These are phyloP conservation scores for Tribolium freemani DNA, from an alignment of 2,888 invertebrate species.

Conservation along the genomic window DNA sequence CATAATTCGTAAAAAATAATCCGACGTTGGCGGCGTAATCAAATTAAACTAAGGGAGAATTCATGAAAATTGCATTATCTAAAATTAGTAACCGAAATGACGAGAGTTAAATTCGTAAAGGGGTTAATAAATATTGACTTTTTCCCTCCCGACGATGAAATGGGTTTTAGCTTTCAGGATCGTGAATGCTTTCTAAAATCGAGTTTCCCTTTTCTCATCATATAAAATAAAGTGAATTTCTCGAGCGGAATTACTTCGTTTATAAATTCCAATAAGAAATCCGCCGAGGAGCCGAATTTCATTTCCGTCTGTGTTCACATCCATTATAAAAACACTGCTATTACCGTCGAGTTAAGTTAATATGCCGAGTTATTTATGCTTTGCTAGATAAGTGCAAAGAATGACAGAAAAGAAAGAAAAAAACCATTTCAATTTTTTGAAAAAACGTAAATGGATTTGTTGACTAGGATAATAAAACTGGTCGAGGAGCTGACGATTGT, in stretches of 20 bases:
- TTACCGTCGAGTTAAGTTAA: slow-evolving; percentile 44
- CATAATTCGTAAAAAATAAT: background rate
- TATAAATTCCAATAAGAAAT: slow-evolving; percentile 60
- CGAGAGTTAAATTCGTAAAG: slow-evolving; percentile 29
- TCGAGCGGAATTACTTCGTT: slow-evolving; percentile 60
- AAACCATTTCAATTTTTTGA: slow-evolving; percentile 31
- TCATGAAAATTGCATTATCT: slow-evolving; percentile 25
- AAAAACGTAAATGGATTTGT: slow-evolving; percentile 9
- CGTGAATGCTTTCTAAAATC: slow-evolving; percentile 48
- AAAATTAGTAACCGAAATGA: slow-evolving; percentile 32
- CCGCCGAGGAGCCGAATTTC: slow-evolving; percentile 47
- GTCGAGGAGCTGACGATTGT: slow-evolving; percentile 15
- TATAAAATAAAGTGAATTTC: slow-evolving; percentile 61
- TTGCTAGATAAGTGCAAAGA: background rate
- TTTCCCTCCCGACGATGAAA: slow-evolving; percentile 35
- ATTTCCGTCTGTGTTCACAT: slow-evolving; percentile 49
- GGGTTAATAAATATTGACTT: slow-evolving; percentile 43
- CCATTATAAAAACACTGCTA: slow-evolving; percentile 45
- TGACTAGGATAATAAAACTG: slow-evolving; percentile 12
- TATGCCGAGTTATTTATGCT: slow-evolving; percentile 38
- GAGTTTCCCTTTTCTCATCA: slow-evolving; percentile 56
- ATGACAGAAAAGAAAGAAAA: background rate
- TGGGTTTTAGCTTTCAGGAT: slow-evolving; percentile 36
- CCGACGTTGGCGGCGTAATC: background rate
- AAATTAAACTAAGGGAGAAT: slow-evolving; percentile 2